Conservation (phyloP, 30 jellyfish, hydroid and myxozoan genomes). For the Pelagia noctiluca region DNA sequence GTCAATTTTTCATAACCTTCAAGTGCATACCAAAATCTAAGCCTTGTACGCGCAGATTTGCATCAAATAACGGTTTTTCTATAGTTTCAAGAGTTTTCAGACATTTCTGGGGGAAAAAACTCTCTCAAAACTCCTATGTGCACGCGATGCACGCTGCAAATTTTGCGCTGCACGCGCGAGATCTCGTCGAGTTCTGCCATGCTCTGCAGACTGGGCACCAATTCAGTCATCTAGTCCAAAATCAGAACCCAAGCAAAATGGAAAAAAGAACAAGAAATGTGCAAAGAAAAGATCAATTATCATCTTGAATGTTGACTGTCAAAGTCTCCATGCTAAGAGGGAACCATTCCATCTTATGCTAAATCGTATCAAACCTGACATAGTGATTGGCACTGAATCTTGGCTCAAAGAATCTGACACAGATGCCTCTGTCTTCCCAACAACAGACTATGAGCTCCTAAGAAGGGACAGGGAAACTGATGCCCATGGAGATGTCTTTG, state of each 20-base stretch:
- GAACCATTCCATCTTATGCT: constrained; percentile 26
- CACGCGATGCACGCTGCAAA: too few relatives aligned
- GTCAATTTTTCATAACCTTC: too few relatives aligned
- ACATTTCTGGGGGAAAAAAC: too few relatives aligned
- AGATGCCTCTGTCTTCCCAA: constrained; percentile 31
- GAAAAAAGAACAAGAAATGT: constrained; percentile 7
- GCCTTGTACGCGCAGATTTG: too few relatives aligned
- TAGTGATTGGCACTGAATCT: constrained; percentile 48
- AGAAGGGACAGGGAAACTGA: constrained; percentile 26
- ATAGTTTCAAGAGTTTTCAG: too few relatives aligned
- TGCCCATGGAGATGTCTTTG: constrained; percentile 50
- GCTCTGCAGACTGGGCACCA: constrained; percentile 45
- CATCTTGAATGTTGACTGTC: constrained; percentile 31
- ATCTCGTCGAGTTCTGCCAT: too few relatives aligned
- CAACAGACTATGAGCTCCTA: constrained; percentile 32
- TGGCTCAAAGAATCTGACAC: constrained; percentile 26
- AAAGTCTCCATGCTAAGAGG: constrained; percentile 33
- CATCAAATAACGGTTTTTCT: too few relatives aligned
- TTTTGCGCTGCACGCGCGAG: too few relatives aligned
- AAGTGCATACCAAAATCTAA: too few relatives aligned
- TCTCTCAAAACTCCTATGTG: too few relatives aligned
- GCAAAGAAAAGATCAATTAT: constrained; percentile 25
- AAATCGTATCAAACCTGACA: constrained; percentile 28
- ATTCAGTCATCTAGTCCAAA: constrained; percentile 43
- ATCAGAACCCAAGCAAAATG: constrained; percentile 24